Evolutionary conservation across 2,888 invertebrate species (phyloP).

Genomic region (Drosophila pseudotalamancana): DNA sequence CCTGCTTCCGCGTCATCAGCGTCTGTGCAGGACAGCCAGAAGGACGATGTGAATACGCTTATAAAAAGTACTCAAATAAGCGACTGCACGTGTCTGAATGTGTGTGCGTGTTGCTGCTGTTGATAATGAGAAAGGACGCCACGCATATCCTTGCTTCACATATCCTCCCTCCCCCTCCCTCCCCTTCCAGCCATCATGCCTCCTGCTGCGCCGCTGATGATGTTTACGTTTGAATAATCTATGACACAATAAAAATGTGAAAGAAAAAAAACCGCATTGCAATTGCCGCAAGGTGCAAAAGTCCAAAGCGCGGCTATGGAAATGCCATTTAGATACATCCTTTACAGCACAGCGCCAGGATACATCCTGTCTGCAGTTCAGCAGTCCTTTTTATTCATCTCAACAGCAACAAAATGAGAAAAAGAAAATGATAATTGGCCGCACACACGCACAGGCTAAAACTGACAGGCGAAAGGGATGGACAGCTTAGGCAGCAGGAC

Average conservation of each 20-base stretch:
- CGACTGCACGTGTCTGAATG: slow-evolving; percentile 25
- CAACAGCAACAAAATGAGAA: slow-evolving; percentile 27
- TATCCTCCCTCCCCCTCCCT: slow-evolving; percentile 14
- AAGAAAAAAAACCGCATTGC: slow-evolving; percentile 52
- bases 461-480: slow-evolving; percentile 65
- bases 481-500: slow-evolving; percentile 40
- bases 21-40: slow-evolving; percentile 60
- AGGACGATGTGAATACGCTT: slow-evolving; percentile 18
- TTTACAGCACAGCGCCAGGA: slow-evolving; percentile 30
- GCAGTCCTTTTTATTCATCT: slow-evolving; percentile 71
- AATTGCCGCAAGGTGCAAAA: slow-evolving; percentile 76
- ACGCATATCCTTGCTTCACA: too few relatives aligned
- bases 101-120: slow-evolving; percentile 40
- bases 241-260: slow-evolving; percentile 73
- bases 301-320: slow-evolving; percentile 56
- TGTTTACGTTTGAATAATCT: slow-evolving; percentile 83
- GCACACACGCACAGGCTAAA: slow-evolving; percentile 25
- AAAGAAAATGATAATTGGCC: slow-evolving; percentile 72
- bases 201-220: slow-evolving; percentile 68
- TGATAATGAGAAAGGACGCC: slow-evolving; percentile 68
- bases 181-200: slow-evolving; percentile 27
- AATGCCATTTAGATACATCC: slow-evolving; percentile 73
- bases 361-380: slow-evolving; percentile 28
- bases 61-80: slow-evolving; percentile 37
- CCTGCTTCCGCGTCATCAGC: slow-evolving; percentile 34